phyloP scores from a whole-genome alignment of 2,797 vertebrate species.

The Schizopygopsis pylzovi region DNA sequence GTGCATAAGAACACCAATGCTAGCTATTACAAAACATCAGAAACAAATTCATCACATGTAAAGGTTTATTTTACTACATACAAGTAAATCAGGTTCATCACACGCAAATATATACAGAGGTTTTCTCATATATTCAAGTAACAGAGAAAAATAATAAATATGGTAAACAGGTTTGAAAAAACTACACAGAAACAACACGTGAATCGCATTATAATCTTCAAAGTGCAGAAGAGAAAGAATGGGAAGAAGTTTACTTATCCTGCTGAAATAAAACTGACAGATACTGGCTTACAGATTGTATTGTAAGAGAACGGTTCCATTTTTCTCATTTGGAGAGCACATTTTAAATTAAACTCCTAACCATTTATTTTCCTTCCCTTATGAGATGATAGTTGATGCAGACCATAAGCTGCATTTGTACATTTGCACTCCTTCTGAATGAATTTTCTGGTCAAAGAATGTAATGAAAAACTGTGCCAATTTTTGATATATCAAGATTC shows the following conservation, averaged over 20 bases:
- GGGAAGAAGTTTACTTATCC: background rate
- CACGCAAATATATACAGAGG: constrained; percentile 59
- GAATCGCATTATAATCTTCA: constrained; percentile 6
- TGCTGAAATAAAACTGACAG: constrained; percentile 4
- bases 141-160: constrained; percentile 64
- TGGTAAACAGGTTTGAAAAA: constrained; percentile 48
- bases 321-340: background rate
- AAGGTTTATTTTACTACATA: constrained; percentile 66
- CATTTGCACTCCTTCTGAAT: background rate
- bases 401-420: background rate
- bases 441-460: background rate
- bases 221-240: constrained; percentile 28
- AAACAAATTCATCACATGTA: constrained; percentile 15
- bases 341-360: constrained; percentile 13
- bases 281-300: background rate
- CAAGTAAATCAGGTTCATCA: constrained; percentile 52
- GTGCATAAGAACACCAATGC: background rate
- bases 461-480: background rate
- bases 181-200: constrained; percentile 4
- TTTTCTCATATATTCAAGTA: constrained; percentile 71
- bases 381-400: constrained; percentile 23
- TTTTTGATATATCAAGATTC: constrained; percentile 26
- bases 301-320: constrained; percentile 7
- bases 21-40: background rate
- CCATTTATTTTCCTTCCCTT: background rate